Evolutionary conservation across 2,797 vertebrate genomes (phyloP), one percentile per base, ranked within the genome.

Genomic region (Melanotaenia parkinsoni): DNA sequence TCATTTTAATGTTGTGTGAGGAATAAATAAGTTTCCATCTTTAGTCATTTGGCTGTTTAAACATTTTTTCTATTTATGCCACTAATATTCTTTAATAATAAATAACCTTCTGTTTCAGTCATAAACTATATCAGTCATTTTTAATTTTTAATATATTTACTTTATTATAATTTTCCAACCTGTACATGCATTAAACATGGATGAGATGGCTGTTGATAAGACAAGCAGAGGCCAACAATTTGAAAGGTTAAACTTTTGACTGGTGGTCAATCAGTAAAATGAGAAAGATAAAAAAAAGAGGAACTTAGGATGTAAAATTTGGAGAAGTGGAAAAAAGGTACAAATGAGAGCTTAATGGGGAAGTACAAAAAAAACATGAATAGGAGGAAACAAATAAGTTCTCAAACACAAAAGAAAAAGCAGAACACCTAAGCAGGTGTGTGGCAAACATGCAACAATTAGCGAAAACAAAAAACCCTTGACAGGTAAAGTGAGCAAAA

Each of bases 251-350:
- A 64, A 12, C 8, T 24, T 33, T 40, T 66, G 24, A 50, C 20
- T 53, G 60, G 3, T n/a, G 30, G 35, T 61, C 20, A 60, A 33
- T 43, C 3, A 4, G 4, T 37, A 63, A 45, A 45, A 10, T 20
- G 45, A 20, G 6, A 20, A 64, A 66, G 24, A 45, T 16, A 1
- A 35, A 69, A 51, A 70, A 59, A 56, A 47, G 65, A 83, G 79
- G 72, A 82, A 81, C 58, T 33, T 0, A 14, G 5, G 1, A 16
- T 4, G 38, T 3, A 3, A 2, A 33, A 47, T 30, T 77, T 1
- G 16, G 58, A 72, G 84, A 87, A 80, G 70, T 57, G 63, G 32
- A 14, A 24, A 70, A 71, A 11, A 69, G 33, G 64, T 53, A 67
- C 38, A 68, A 63, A 77, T 11, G 73, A 51, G 38, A 75, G 50